A percentile compares a stretch with the other conserved stretches of the same genome.
Evolutionary conservation across 2,113 vertebrate genomes (phyloP).

Genomic region (Leptobrachium leishanense): DNA sequence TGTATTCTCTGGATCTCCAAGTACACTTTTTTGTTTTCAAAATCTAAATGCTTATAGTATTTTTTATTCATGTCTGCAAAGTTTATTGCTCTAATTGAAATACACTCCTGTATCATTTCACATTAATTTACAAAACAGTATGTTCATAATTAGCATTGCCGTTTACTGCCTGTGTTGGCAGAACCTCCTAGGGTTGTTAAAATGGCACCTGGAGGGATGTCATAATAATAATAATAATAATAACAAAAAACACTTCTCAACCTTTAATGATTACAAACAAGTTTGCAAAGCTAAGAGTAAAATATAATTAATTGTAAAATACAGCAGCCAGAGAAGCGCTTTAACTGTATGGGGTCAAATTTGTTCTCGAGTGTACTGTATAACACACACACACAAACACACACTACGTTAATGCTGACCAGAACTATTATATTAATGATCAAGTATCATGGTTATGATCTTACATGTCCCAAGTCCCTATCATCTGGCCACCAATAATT

Average conservation of each 20-base stretch:
- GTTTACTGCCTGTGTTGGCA: conserved; percentile 29
- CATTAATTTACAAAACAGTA: conserved; percentile 53
- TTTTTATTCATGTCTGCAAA: conserved; percentile 4
- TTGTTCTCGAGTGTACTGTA: background rate
- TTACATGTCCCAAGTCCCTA: too few relatives aligned
- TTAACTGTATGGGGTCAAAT: background rate
- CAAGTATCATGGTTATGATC: too few relatives aligned
- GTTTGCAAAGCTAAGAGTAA: background rate
- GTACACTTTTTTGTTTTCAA: background rate
- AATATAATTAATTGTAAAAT: background rate
- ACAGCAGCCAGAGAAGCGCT: background rate
- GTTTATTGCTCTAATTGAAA: conserved; percentile 46
- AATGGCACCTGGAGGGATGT: conserved; percentile 11
- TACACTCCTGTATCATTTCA: conserved; percentile 48
- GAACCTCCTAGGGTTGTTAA: conserved; percentile 15
- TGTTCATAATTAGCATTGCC: conserved; percentile 51
- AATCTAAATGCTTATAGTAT: background rate
- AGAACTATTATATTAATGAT: too few relatives aligned
- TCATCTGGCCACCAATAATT: too few relatives aligned
- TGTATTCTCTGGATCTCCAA: too few relatives aligned
- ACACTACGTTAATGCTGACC: background rate
- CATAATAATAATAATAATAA: background rate
- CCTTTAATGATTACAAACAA: conserved; percentile 6
- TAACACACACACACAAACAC: background rate
- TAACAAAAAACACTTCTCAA: background rate